A percentile compares a stretch with the other conserved stretches of the same genome.
Conservation (phyloP, 2,888 invertebrate genomes). For the Hetaerina titia region DNA sequence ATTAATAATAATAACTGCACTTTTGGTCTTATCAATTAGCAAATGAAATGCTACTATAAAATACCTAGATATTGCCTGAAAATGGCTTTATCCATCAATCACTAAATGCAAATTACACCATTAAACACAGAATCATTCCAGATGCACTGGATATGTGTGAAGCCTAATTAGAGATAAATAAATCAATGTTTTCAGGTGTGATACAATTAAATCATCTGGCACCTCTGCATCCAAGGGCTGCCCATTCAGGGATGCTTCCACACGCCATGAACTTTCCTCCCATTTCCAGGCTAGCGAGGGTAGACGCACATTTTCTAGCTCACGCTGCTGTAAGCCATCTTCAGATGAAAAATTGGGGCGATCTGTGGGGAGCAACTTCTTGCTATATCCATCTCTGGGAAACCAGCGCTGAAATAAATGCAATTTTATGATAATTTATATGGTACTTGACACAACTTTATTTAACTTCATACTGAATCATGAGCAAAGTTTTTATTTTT, state of each 20-base stretch:
- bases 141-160: too few relatives aligned
- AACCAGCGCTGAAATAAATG: conserved; percentile 86
- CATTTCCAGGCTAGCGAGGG: conserved; percentile 98
- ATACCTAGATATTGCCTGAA: too few relatives aligned
- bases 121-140: too few relatives aligned
- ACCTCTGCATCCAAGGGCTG: conserved; percentile 93
- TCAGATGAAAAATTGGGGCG: conserved; percentile 91
- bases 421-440: too few relatives aligned
- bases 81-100: too few relatives aligned
- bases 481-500: too few relatives aligned
- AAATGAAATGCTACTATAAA: too few relatives aligned
- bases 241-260: conserved; percentile 87
- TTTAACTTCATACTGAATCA: too few relatives aligned
- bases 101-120: too few relatives aligned
- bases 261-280: conserved; percentile 96
- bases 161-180: neutral
- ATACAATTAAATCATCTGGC: conserved; percentile 69
- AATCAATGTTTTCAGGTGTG: conserved; percentile 69
- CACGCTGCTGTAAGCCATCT: conserved; percentile 89
- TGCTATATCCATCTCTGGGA: conserved; percentile 92
- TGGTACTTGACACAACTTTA: too few relatives aligned
- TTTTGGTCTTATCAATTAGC: too few relatives aligned
- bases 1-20: too few relatives aligned
- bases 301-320: conserved; percentile 88
- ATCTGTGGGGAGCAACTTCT: conserved; percentile 91